Conservation (phyloP, 2,797 vertebrate species). For the Cyprinella venusta region DNA sequence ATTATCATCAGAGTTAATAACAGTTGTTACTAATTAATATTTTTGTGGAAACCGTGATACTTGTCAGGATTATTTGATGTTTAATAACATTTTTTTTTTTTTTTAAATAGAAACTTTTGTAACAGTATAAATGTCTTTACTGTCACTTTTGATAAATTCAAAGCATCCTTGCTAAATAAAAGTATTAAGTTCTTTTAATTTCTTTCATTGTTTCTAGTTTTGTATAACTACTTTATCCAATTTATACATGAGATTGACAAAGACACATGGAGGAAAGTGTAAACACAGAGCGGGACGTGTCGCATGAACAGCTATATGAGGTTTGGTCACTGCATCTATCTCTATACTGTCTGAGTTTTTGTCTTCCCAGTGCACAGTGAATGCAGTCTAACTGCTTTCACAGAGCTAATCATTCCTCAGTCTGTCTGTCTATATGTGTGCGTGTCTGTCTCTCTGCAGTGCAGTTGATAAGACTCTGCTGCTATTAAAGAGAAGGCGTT, state of each 20-base stretch:
- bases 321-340: neutral
- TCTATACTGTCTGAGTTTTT: neutral
- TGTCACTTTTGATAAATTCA: neutral
- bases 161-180: no score
- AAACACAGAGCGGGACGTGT: neutral
- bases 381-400: conserved; percentile 6
- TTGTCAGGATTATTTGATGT: neutral
- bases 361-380: neutral
- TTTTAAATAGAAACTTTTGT: neutral
- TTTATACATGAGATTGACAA: neutral
- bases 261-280: neutral
- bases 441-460: conserved; percentile 68
- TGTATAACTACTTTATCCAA: neutral
- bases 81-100: neutral
- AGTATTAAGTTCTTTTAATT: neutral
- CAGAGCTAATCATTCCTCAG: conserved; percentile 62
- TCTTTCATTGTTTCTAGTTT: neutral
- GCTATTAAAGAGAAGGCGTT: conserved; percentile 77
- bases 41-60: neutral
- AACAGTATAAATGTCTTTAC: neutral
- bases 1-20: neutral
- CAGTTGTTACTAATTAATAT: neutral
- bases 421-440: conserved; percentile 64
- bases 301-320: neutral
- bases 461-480: conserved; percentile 76